Conservation (phyloP, 2,888 invertebrate genomes). For the Drosophila merina region DNA sequence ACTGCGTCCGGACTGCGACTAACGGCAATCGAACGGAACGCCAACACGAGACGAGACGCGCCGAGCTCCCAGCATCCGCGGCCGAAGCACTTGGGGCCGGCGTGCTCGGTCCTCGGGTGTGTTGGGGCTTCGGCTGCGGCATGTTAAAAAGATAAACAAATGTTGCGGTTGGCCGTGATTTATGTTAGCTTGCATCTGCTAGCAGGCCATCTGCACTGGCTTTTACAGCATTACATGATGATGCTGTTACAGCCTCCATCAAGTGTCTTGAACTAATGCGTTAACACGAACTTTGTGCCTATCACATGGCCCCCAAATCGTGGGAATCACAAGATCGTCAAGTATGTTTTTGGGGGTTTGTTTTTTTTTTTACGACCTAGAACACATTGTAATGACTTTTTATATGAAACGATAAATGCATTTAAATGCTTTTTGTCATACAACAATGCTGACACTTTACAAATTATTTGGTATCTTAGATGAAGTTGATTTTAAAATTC, state of each 20-base stretch:
- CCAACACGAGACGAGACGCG: constrained; percentile 31
- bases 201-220: constrained; percentile 28
- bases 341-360: not conserved
- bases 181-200: constrained; percentile 46
- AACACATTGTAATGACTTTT: not conserved
- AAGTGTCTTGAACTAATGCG: constrained; percentile 38
- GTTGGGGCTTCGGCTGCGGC: constrained; percentile 24
- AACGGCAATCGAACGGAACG: constrained; percentile 27
- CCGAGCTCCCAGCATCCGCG: constrained; percentile 22
- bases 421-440: not conserved
- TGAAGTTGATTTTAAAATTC: too few relatives aligned
- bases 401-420: not conserved
- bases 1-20: constrained; percentile 41
- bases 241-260: constrained; percentile 35
- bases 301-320: not conserved
- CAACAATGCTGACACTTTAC: not conserved
- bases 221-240: constrained; percentile 19
- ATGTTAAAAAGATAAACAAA: constrained; percentile 64
- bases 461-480: not conserved
- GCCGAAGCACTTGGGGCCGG: not conserved
- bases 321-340: not conserved
- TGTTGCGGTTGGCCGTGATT: constrained; percentile 44
- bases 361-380: too few relatives aligned
- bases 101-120: constrained; percentile 1
- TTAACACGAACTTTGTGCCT: constrained; percentile 23